Conservation (phyloP, 2,888 invertebrate species). For the Phragmatobia fuliginosa region DNA sequence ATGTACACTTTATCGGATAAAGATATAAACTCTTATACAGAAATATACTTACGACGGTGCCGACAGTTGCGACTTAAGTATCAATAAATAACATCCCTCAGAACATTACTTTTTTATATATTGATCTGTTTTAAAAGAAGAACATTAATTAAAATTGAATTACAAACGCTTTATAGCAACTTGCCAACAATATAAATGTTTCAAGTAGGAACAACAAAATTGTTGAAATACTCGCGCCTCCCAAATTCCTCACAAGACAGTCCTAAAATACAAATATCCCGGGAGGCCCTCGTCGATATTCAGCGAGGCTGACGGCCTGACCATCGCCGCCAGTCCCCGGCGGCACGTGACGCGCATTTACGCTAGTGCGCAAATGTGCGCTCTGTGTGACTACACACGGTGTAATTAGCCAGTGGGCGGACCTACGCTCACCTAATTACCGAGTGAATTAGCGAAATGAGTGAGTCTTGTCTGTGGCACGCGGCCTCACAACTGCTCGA, state of each 20-base stretch:
- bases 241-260: conserved; percentile 6
- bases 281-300: conserved; percentile 8
- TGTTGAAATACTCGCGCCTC: not conserved
- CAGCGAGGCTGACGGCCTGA: conserved; percentile 2
- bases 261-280: conserved; percentile 7
- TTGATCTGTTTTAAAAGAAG: not conserved
- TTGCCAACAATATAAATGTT: not conserved
- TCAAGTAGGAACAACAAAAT: conserved; percentile 2
- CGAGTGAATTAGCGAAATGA: conserved; percentile 37
- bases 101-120: not conserved
- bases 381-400: conserved; percentile 6
- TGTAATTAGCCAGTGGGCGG: conserved; percentile 43
- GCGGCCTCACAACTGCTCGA: not conserved
- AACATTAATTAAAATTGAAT: not conserved
- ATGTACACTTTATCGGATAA: not conserved
- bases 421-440: conserved; percentile 40
- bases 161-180: too few species aligned
- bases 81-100: not conserved
- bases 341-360: conserved; percentile 7
- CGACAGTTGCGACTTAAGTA: not conserved
- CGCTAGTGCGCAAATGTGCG: conserved; percentile 7
- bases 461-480: conserved; percentile 7
- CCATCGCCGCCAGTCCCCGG: conserved; percentile 3
- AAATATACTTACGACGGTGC: not conserved
- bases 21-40: not conserved